These are phyloP conservation scores for Gallinago solitaria DNA, from an alignment of 2,797 vertebrate genomes.

Conservation along the genomic window DNA sequence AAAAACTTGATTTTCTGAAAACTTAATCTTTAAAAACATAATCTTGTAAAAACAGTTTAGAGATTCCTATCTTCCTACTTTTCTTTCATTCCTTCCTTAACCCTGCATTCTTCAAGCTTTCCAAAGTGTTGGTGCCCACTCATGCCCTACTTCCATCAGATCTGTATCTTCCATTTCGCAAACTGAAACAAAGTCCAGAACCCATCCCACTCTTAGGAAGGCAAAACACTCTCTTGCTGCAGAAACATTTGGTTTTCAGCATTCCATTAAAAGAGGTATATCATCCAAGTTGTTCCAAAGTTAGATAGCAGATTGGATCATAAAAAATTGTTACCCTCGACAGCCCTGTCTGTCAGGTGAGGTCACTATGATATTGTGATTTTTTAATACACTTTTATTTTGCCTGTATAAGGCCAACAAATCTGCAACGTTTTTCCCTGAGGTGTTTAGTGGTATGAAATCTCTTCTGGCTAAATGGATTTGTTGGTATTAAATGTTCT, in stretches of 20 bases:
- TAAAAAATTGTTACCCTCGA: slow-evolving; percentile 9
- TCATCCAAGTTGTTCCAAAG: not conserved
- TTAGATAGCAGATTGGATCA: slow-evolving; percentile 10
- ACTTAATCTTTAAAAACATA: not conserved
- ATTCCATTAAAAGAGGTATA: not conserved
- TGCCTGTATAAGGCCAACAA: not conserved
- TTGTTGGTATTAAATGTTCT: not conserved
- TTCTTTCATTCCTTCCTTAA: not conserved
- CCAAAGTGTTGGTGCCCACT: not conserved
- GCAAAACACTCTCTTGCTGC: not conserved
- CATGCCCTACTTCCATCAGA: not conserved
- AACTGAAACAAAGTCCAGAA: not conserved
- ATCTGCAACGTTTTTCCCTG: not conserved
- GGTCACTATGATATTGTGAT: not conserved
- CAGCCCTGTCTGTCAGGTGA: not conserved
- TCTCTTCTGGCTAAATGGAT: not conserved
- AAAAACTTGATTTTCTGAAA: not conserved
- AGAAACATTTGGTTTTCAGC: not conserved
- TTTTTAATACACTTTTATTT: not conserved
- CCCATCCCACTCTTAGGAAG: not conserved
- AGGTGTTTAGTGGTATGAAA: not conserved
- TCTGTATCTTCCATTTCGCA: not conserved
- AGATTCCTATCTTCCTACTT: not conserved
- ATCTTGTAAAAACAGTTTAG: not conserved
- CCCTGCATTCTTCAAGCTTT: not conserved